phyloP scores from a whole-genome alignment of 2,113 vertebrate species.

The Apteryx owenii region DNA sequence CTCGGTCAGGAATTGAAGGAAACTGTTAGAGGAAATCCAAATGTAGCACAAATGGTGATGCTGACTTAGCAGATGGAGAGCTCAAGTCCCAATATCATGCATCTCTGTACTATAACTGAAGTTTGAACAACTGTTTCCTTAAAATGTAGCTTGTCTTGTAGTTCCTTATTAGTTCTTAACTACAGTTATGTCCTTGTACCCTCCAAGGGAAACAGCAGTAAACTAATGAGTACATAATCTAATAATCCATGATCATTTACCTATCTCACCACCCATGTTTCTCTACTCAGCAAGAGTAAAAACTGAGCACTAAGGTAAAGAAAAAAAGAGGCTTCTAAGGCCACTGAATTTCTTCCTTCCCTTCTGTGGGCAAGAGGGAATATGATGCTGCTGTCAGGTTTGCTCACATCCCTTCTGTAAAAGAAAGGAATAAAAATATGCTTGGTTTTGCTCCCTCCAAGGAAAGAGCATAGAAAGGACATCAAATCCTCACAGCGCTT shows the following conservation, averaged over 20 bases:
- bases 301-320: background rate
- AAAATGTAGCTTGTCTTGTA: background rate
- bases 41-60: background rate
- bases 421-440: background rate
- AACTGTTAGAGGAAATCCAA: background rate
- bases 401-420: background rate
- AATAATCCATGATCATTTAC: background rate
- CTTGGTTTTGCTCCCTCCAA: background rate
- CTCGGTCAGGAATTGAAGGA: background rate
- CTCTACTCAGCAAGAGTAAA: background rate
- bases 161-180: background rate
- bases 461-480: conserved; percentile 16
- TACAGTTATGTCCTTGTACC: background rate
- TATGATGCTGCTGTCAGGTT: background rate
- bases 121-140: background rate
- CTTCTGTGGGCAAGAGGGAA: background rate
- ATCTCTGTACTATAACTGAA: too few relatives aligned
- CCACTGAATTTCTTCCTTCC: background rate
- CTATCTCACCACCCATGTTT: background rate
- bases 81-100: background rate
- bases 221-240: background rate
- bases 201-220: background rate
- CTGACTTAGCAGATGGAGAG: background rate
- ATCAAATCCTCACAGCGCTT: background rate
- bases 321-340: background rate